Percentiles rank a stretch among this genome's conserved stretches.
Evolutionary conservation across 2,888 invertebrate genomes (phyloP).

Genomic region (Tetramorium bicarinatum): DNA sequence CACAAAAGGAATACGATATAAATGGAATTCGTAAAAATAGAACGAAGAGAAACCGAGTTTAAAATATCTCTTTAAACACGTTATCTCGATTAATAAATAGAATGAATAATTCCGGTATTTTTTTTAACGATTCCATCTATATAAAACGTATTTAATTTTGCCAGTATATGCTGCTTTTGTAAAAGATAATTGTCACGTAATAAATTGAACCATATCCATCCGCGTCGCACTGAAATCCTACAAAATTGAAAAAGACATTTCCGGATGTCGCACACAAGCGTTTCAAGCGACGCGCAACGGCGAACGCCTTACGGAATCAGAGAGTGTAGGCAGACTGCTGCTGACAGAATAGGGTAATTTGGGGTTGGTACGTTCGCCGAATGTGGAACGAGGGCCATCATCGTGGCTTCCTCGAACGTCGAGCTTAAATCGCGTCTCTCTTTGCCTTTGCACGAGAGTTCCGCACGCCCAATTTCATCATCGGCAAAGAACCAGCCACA

Average conservation of each 20-base stretch:
- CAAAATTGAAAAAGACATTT: slow-evolving; percentile 33
- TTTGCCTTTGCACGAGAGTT: slow-evolving; percentile 65
- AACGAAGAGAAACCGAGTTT: not conserved
- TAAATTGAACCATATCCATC: not conserved
- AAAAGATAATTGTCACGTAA: not conserved
- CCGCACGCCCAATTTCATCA: slow-evolving; percentile 75
- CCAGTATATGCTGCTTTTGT: not conserved
- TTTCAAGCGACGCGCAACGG: slow-evolving; percentile 53
- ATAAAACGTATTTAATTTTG: not conserved
- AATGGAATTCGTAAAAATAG: not conserved
- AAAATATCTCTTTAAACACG: not conserved
- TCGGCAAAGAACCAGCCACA: slow-evolving; percentile 55
- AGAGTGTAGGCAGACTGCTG: slow-evolving; percentile 65
- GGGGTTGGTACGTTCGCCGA: slow-evolving; percentile 73
- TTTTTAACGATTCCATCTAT: not conserved
- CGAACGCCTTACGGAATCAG: slow-evolving; percentile 71
- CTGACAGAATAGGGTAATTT: slow-evolving; percentile 76
- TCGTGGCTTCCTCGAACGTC: slow-evolving; percentile 31
- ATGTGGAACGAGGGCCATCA: slow-evolving; percentile 68
- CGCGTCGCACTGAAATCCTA: not conserved
- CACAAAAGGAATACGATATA: not conserved
- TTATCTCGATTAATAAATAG: not conserved
- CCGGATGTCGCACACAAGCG: slow-evolving; percentile 41
- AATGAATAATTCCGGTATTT: not conserved
- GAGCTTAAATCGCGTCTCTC: slow-evolving; percentile 64